Evolutionary conservation across 2,113 vertebrate genomes (phyloP), one percentile per base, ranked within the genome.

Genomic region (Ctenomys sociabilis): DNA sequence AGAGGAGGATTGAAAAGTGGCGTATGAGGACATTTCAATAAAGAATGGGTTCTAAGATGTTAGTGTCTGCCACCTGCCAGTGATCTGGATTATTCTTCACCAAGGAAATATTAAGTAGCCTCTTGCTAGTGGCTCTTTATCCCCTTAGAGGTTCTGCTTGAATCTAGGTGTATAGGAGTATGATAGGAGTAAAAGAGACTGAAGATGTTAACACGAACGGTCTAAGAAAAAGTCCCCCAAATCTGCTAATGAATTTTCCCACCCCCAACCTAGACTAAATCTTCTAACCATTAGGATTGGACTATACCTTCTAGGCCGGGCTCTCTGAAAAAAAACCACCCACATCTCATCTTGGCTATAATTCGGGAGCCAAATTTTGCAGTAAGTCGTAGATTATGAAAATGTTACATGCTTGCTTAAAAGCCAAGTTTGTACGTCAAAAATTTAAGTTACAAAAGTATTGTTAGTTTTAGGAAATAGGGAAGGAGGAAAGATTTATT

Each of bases 381-480:
- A 93, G 88, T 68, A 84, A 85, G 89, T 22, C 45, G 7, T 81
- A 72, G 64, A n/a, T 57, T 95, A 5, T 78, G 5, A 40, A 24
- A 72, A 75, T 8, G 19, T 85, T 73, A 72, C 72, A 63, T 16
- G 68, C 54, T 24, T 86, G 43, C 88, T 92, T 92, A 75, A 88
- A 30, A 95, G 59, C 13, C 63, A n/a, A 68, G 16, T 85, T 22
- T 84, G 40, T 32, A 85, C 43, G 80, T 92, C 81, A 81, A 83
- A 94, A 77, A 63, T 78, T 88, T 89, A 95, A 92, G 64, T 85
- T 78, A n/a, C 68, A 68, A 72, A 83, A 87, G 7, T 66, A 63
- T 80, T 96, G 9, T 37, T 83, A 70, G 64, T 91, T 95, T 96
- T 88, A 83, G 59, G 89, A 68, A 91, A 66, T 64, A 83, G 59